phyloP scores from a whole-genome alignment of 2,888 invertebrate genomes.

The Clunio marinus region DNA sequence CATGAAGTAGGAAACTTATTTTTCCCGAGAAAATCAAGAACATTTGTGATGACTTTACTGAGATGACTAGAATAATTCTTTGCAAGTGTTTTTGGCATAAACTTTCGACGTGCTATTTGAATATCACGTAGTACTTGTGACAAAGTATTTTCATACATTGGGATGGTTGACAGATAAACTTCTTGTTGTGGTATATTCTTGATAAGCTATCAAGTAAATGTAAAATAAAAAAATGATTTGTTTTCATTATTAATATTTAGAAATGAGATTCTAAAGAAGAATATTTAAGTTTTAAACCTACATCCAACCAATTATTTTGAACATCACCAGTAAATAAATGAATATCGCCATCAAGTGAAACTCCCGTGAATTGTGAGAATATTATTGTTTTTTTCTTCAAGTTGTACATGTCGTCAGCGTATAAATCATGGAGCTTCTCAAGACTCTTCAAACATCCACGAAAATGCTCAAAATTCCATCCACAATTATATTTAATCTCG shows the following conservation, averaged over 20 bases:
- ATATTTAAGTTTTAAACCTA: too few relatives aligned
- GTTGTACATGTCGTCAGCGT: conserved; percentile 64
- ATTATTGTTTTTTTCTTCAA: conserved; percentile 68
- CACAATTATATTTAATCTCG: conserved; percentile 72
- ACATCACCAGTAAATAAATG: conserved; percentile 91
- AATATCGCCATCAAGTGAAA: conserved; percentile 81
- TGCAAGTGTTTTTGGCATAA: conserved; percentile 86
- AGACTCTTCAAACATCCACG: conserved; percentile 86
- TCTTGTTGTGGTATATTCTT: conserved; percentile 77
- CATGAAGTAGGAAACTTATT: conserved; percentile 66
- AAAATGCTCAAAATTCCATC: conserved; percentile 85
- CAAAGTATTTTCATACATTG: conserved; percentile 77
- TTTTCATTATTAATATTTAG: too few relatives aligned
- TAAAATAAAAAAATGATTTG: too few relatives aligned
- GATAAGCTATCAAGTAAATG: conserved; percentile 60
- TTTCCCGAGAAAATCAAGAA: conserved; percentile 67
- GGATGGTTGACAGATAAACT: conserved; percentile 66
- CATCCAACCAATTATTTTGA: conserved; percentile 87
- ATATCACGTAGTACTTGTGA: conserved; percentile 80
- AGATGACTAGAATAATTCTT: conserved; percentile 80
- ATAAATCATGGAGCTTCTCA: conserved; percentile 68
- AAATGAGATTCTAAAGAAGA: too few relatives aligned
- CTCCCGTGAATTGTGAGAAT: conserved; percentile 85
- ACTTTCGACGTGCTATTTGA: conserved; percentile 80
- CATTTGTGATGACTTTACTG: conserved; percentile 75